phyloP scores from a whole-genome alignment of 2,113 vertebrate genomes.

The Pedionomus torquatus region DNA sequence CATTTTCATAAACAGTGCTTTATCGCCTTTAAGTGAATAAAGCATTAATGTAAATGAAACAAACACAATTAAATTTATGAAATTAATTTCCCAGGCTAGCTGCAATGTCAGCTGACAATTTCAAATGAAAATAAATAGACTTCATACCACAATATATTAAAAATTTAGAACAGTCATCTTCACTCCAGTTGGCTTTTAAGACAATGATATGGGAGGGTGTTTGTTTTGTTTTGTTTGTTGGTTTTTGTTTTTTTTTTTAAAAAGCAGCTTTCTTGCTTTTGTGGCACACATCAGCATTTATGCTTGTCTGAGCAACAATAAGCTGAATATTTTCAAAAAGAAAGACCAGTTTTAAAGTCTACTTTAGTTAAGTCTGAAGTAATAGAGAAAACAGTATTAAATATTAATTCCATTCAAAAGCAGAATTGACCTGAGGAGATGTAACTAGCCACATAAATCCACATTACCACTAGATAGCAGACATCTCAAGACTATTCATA shows the following conservation, averaged over 20 bases:
- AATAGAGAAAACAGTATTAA: slow-evolving; percentile 61
- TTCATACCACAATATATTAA: slow-evolving; percentile 51
- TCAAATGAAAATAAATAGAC: slow-evolving; percentile 60
- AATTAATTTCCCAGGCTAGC: slow-evolving; percentile 28
- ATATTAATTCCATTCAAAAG: slow-evolving; percentile 71
- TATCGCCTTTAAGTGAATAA: slow-evolving; percentile 40
- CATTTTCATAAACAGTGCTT: neutral
- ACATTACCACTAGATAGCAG: slow-evolving; percentile 29
- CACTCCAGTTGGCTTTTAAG: slow-evolving; percentile 19
- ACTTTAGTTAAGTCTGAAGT: slow-evolving; percentile 60
- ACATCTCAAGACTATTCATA: slow-evolving; percentile 23
- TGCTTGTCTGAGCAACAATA: neutral
- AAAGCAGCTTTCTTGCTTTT: slow-evolving; percentile 4
- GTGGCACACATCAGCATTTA: slow-evolving; percentile 13
- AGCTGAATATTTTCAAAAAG: slow-evolving; percentile 37
- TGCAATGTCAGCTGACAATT: slow-evolving; percentile 21
- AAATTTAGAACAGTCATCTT: slow-evolving; percentile 33
- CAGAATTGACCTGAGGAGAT: slow-evolving; percentile 50
- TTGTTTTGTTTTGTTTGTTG: too few relatives aligned
- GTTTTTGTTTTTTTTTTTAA: too few relatives aligned
- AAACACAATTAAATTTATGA: slow-evolving; percentile 34
- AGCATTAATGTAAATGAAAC: slow-evolving; percentile 19
- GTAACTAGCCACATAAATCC: slow-evolving; percentile 53
- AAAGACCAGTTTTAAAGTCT: slow-evolving; percentile 34
- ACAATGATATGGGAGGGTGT: neutral